A percentile compares a stretch with the other conserved stretches of the same genome.
Evolutionary conservation across 1,140 invertebrate species (phyloP).

Genomic region (Dinoponera quadriceps): DNA sequence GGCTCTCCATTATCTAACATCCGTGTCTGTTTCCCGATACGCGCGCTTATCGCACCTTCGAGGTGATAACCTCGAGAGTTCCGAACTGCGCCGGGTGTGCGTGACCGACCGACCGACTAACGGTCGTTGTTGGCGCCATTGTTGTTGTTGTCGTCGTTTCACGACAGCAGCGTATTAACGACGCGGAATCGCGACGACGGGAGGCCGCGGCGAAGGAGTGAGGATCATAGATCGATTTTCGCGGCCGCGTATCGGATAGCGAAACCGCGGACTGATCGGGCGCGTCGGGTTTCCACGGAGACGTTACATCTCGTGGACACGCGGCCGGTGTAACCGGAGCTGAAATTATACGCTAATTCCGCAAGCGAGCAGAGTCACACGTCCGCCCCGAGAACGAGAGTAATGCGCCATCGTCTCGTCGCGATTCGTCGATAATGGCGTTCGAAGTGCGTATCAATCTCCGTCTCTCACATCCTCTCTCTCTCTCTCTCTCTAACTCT

Average conservation of each 20-base stretch:
- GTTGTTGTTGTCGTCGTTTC: too few species aligned
- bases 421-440: neutral
- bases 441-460: neutral
- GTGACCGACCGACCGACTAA: too few species aligned
- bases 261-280: conserved; percentile 1
- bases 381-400: neutral
- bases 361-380: conserved; percentile 20
- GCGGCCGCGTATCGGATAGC: conserved; percentile 3
- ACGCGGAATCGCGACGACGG: neutral
- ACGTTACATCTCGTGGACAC: too few species aligned
- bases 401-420: neutral
- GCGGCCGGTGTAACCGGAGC: neutral
- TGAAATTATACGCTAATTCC: neutral
- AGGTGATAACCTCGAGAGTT: too few species aligned
- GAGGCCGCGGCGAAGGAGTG: neutral
- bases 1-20: too few species aligned
- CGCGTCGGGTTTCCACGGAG: conserved; percentile 7
- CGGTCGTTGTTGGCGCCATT: too few species aligned
- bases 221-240: conserved; percentile 4
- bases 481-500: too few species aligned
- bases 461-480: too few species aligned
- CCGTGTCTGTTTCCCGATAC: too few species aligned
- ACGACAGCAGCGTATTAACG: conserved; percentile 4
- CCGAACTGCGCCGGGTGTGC: too few species aligned
- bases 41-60: too few species aligned